Percentiles rank a stretch among this genome's conserved stretches.
These are phyloP conservation scores for Sapajus apella DNA, from an alignment of 2,113 vertebrate species.

Conservation along the genomic window DNA sequence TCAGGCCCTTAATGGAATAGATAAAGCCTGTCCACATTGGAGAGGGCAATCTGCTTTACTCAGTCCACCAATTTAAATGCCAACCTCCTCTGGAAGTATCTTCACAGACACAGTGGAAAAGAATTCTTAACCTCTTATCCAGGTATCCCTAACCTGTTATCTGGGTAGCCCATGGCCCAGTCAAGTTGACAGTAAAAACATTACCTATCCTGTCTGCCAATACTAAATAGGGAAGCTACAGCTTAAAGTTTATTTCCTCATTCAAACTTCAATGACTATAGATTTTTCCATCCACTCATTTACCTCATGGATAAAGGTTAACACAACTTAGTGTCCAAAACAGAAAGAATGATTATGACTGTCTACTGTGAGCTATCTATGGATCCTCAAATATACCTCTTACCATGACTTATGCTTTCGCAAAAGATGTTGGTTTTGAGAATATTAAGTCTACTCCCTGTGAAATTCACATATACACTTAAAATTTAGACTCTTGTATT, in stretches of 20 bases:
- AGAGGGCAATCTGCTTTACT: background rate
- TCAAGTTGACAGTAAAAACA: background rate
- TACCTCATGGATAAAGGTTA: background rate
- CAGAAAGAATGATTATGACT: background rate
- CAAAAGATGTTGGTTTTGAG: background rate
- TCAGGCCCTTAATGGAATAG: background rate
- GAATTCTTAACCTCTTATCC: background rate
- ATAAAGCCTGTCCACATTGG: background rate
- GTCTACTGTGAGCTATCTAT: background rate
- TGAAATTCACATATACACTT: background rate
- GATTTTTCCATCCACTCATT: background rate
- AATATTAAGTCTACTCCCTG: background rate
- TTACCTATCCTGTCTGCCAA: background rate
- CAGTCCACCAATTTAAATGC: background rate
- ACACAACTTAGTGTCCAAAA: background rate
- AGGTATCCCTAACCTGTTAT: background rate
- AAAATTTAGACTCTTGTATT: background rate
- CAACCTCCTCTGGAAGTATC: background rate
- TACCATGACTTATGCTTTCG: background rate
- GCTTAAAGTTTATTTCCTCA: background rate
- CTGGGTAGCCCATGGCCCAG: background rate
- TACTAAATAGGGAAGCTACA: background rate
- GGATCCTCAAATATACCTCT: background rate
- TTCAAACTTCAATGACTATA: background rate
- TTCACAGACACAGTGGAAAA: background rate